Evolutionary conservation across 2,797 vertebrate species (phyloP).

Genomic region (Spondyliosoma cantharus): DNA sequence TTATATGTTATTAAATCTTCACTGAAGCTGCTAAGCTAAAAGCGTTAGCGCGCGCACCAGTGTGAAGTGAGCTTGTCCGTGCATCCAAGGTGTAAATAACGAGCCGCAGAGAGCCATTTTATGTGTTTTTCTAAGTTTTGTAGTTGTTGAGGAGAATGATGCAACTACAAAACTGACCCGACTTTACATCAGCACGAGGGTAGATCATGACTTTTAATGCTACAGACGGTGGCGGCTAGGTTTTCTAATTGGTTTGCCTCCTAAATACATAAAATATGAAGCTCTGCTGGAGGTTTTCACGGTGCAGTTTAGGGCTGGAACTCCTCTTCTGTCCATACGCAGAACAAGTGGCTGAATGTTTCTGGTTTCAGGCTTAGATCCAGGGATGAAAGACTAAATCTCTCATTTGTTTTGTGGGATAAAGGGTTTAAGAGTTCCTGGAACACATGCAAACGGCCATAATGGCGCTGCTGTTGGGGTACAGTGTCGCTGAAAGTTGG

Average conservation of each 20-base stretch:
- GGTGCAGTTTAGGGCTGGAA: slow-evolving; percentile 5
- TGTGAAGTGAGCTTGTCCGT: too few species aligned
- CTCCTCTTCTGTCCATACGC: not conserved
- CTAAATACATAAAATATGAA: not conserved
- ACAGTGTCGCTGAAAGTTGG: not conserved
- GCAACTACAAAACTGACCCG: too few species aligned
- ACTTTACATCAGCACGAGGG: too few species aligned
- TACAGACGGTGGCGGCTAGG: not conserved
- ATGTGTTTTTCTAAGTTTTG: too few species aligned
- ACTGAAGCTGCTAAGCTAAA: too few species aligned
- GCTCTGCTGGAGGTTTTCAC: slow-evolving; percentile 7
- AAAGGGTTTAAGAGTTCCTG: slow-evolving; percentile 63
- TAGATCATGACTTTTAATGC: not conserved
- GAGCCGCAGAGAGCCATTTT: too few species aligned
- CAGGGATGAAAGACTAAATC: slow-evolving; percentile 66
- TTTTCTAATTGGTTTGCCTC: not conserved
- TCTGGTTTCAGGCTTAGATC: slow-evolving; percentile 48
- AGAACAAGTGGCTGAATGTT: slow-evolving; percentile 42
- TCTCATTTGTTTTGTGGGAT: slow-evolving; percentile 70
- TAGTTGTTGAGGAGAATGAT: too few species aligned
- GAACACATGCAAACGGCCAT: slow-evolving; percentile 54
- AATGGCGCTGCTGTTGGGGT: slow-evolving; percentile 25
- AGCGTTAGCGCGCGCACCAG: too few species aligned
- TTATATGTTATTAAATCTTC: too few species aligned
- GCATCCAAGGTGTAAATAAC: too few species aligned